These are phyloP conservation scores for Girardinichthys multiradiatus DNA, from an alignment of 2,113 vertebrate species.

Conservation along the genomic window DNA sequence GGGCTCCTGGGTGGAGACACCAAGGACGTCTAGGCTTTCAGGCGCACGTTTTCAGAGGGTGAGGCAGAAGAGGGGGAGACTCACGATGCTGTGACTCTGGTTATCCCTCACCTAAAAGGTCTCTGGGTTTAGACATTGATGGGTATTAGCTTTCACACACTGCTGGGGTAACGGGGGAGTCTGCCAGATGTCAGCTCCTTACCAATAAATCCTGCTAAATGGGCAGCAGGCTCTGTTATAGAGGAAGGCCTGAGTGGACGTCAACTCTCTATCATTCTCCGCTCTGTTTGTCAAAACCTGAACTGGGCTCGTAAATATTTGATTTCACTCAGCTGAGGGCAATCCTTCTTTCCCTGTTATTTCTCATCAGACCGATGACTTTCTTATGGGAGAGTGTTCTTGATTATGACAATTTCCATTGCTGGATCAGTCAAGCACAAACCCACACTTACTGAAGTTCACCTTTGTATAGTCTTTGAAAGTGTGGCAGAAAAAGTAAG, in stretches of 20 bases:
- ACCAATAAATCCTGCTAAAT: conserved; percentile 78
- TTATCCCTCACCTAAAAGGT: conserved; percentile 74
- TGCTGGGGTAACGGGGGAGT: conserved; percentile 75
- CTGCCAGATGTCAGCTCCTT: conserved; percentile 78
- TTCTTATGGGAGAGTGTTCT: conserved; percentile 40
- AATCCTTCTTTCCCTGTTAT: conserved; percentile 28
- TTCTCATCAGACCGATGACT: conserved; percentile 37
- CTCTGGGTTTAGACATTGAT: conserved; percentile 76
- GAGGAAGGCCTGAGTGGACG: conserved; percentile 41
- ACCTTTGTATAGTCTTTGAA: conserved; percentile 16
- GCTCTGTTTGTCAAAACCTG: conserved; percentile 44
- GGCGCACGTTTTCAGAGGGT: conserved; percentile 41
- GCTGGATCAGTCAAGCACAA: conserved; percentile 51
- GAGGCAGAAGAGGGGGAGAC: conserved; percentile 18
- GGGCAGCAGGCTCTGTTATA: conserved; percentile 62
- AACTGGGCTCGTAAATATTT: conserved; percentile 36
- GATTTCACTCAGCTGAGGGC: conserved; percentile 47
- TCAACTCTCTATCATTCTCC: conserved; percentile 62
- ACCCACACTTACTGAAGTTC: conserved; percentile 5
- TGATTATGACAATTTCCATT: conserved; percentile 56
- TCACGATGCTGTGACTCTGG: conserved; percentile 65
- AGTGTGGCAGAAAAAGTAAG: not conserved
- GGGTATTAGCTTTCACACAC: conserved; percentile 80
- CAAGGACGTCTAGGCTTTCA: conserved; percentile 64
- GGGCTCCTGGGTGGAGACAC: conserved; percentile 57